Percentiles rank a stretch among this genome's conserved stretches.
Evolutionary conservation across 2,113 vertebrate species (phyloP).

Genomic region (Coptodon rendalli): DNA sequence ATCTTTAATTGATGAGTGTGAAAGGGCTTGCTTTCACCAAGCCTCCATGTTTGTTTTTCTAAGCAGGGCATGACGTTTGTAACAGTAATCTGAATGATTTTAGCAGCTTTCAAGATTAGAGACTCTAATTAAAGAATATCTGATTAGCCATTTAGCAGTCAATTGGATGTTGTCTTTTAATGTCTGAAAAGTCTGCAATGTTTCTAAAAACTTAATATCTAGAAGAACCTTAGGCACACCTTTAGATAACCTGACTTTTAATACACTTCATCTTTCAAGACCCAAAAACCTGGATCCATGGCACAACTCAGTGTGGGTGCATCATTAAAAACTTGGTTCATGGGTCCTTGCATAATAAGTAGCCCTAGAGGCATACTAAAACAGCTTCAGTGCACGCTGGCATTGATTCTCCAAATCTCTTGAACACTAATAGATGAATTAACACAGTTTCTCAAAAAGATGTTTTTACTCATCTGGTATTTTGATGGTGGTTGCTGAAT

Average conservation of each 20-base stretch:
- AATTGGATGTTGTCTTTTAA: not conserved
- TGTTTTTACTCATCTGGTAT: not conserved
- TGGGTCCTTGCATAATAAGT: not conserved
- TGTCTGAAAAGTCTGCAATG: not conserved
- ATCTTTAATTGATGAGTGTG: slow-evolving; percentile 4
- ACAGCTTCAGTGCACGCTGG: not conserved
- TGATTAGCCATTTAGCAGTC: not conserved
- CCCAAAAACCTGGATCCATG: not conserved
- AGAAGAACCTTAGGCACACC: not conserved
- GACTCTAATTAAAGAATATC: not conserved
- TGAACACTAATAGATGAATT: not conserved
- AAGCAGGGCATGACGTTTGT: not conserved
- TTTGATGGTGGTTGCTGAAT: not conserved
- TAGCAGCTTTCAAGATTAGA: not conserved
- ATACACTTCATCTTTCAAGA: not conserved
- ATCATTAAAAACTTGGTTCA: not conserved
- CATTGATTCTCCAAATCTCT: not conserved
- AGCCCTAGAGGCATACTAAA: not conserved
- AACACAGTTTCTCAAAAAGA: not conserved
- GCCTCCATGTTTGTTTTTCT: not conserved
- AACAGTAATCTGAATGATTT: not conserved
- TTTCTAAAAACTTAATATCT: not conserved
- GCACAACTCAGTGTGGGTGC: not conserved
- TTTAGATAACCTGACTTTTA: not conserved
- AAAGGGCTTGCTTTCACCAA: not conserved